phyloP scores from a whole-genome alignment of 2,888 invertebrate species.

The Meta bourneti region DNA sequence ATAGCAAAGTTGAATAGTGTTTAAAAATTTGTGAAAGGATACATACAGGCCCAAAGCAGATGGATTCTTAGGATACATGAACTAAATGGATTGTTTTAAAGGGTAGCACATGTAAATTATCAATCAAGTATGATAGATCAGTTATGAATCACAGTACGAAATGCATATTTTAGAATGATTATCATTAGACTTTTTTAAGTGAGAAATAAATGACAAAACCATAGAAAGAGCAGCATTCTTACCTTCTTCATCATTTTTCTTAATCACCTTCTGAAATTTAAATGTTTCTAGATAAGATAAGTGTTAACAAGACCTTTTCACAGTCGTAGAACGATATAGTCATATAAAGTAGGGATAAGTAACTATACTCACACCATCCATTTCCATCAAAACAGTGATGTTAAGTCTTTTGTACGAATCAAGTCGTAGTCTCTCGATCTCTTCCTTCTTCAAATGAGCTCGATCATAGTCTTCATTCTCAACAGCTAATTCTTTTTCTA shows the following conservation, averaged over 20 bases:
- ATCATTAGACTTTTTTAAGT: no score
- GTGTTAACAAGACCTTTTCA: neutral
- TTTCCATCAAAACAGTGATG: slow-evolving; percentile 89
- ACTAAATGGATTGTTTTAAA: no score
- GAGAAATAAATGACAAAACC: neutral
- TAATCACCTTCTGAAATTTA: slow-evolving; percentile 49
- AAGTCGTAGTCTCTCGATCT: slow-evolving; percentile 91
- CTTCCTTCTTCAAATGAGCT: slow-evolving; percentile 92
- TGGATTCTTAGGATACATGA: no score
- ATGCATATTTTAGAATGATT: no score
- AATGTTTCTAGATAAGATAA: neutral
- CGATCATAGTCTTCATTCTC: slow-evolving; percentile 95
- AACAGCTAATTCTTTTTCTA: slow-evolving; percentile 95
- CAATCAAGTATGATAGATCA: no score
- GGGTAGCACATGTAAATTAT: no score
- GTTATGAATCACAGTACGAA: no score
- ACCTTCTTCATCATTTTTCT: slow-evolving; percentile 65
- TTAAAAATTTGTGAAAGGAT: neutral
- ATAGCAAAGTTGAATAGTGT: neutral
- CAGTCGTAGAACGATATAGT: neutral
- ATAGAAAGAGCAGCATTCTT: neutral
- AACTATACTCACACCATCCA: slow-evolving; percentile 85
- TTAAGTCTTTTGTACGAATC: slow-evolving; percentile 88
- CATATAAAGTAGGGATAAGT: neutral
- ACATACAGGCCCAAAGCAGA: neutral